Conservation (phyloP, 1,140 invertebrate genomes). For the Chymomyza costata region DNA sequence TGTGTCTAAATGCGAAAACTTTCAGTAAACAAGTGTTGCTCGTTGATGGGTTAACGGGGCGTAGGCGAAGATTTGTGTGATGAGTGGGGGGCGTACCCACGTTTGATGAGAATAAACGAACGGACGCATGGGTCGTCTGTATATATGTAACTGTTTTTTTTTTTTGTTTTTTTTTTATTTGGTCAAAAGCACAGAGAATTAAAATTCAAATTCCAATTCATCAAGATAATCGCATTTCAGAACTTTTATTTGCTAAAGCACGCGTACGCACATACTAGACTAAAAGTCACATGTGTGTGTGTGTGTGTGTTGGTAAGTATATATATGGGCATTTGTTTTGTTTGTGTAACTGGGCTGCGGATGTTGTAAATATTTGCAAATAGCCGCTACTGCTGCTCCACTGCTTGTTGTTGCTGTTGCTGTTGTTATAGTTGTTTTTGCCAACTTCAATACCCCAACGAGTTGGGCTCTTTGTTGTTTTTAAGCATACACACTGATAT, state of each 20-base stretch:
- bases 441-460: constrained; percentile 14
- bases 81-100: no score
- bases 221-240: constrained; percentile 73
- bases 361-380: constrained; percentile 71
- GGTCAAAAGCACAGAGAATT: constrained; percentile 59
- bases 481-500: constrained; percentile 11
- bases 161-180: no score
- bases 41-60: background rate
- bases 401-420: background rate
- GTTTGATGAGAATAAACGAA: no score
- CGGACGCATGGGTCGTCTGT: no score
- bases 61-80: background rate
- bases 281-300: constrained; percentile 36
- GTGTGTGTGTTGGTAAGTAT: constrained; percentile 6
- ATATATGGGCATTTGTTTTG: constrained; percentile 32
- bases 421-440: background rate
- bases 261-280: constrained; percentile 8
- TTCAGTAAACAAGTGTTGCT: constrained; percentile 52
- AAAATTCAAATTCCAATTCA: constrained; percentile 74
- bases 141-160: constrained; percentile 20
- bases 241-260: constrained; percentile 66
- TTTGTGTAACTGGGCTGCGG: constrained; percentile 50
- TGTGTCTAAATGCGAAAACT: constrained; percentile 55
- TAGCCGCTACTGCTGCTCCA: constrained; percentile 44
- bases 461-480: constrained; percentile 1